Evolutionary conservation across 1,140 invertebrate species (phyloP).

Genomic region (Phenacoccus solenopsis): DNA sequence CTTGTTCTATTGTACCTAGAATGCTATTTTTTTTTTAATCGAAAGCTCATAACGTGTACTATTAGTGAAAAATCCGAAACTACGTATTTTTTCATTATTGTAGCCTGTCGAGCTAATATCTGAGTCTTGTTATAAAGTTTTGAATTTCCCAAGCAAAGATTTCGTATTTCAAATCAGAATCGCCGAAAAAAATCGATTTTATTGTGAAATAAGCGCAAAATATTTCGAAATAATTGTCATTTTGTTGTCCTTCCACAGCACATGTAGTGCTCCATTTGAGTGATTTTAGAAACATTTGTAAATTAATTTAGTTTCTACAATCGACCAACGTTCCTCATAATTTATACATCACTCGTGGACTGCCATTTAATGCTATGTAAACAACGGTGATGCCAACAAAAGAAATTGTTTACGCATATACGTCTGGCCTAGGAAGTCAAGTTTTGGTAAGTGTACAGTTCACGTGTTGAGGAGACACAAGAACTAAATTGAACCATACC

Average conservation of each 20-base stretch:
- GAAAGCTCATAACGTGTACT: no score
- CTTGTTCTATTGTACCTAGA: no score
- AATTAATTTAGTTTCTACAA: conserved; percentile 41
- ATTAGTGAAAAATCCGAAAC: no score
- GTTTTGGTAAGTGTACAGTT: conserved; percentile 29
- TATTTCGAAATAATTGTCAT: not conserved
- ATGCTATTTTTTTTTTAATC: no score
- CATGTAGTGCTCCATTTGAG: conserved; percentile 11
- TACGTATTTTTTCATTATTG: conserved; percentile 27
- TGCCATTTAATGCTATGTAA: conserved; percentile 20
- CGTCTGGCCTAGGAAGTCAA: conserved; percentile 47
- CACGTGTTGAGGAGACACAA: no score
- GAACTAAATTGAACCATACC: no score
- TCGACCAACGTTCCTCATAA: conserved; percentile 50
- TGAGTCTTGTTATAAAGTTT: conserved; percentile 38
- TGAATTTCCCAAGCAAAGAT: conserved; percentile 43
- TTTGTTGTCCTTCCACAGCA: no score
- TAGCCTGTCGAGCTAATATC: conserved; percentile 39
- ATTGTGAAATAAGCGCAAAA: conserved; percentile 30
- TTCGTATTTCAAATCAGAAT: conserved; percentile 46
- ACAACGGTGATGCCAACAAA: conserved; percentile 27
- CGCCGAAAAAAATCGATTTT: conserved; percentile 30
- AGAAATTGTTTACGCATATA: conserved; percentile 41
- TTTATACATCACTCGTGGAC: conserved; percentile 45
- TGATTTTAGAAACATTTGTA: conserved; percentile 33